Percentiles rank a stretch among this genome's conserved stretches.
These are phyloP conservation scores for Nothoprocta perdicaria DNA, from an alignment of 2,113 vertebrate genomes.

Conservation along the genomic window DNA sequence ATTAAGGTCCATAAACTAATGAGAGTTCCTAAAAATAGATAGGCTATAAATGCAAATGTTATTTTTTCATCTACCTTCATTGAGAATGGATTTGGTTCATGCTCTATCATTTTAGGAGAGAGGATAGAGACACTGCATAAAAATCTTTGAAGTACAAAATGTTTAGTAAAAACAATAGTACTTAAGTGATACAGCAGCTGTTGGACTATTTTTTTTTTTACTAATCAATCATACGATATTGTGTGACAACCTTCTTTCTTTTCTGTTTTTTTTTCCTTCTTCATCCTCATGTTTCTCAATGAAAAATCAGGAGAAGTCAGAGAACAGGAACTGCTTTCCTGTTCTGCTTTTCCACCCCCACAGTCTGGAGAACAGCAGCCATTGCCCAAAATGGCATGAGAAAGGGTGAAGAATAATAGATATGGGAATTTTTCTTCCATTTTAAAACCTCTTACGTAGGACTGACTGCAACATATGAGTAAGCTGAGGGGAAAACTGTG, in stretches of 20 bases:
- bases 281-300: background rate
- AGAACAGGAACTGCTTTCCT: background rate
- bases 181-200: background rate
- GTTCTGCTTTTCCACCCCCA: background rate
- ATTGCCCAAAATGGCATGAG: background rate
- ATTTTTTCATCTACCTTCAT: background rate
- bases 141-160: background rate
- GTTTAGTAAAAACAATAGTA: background rate
- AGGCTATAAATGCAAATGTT: background rate
- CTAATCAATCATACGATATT: background rate
- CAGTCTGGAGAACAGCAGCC: background rate
- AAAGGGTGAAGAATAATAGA: background rate
- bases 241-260: too few species aligned
- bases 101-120: background rate
- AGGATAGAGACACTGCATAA: background rate
- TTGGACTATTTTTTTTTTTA: background rate
- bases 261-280: background rate
- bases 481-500: background rate
- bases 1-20: background rate
- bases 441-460: background rate
- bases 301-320: background rate
- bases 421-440: background rate
- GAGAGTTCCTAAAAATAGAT: conserved; percentile 4
- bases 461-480: background rate
- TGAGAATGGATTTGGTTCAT: background rate